These are phyloP conservation scores for Samia ricini DNA, from an alignment of 1,140 invertebrate species.

Conservation along the genomic window DNA sequence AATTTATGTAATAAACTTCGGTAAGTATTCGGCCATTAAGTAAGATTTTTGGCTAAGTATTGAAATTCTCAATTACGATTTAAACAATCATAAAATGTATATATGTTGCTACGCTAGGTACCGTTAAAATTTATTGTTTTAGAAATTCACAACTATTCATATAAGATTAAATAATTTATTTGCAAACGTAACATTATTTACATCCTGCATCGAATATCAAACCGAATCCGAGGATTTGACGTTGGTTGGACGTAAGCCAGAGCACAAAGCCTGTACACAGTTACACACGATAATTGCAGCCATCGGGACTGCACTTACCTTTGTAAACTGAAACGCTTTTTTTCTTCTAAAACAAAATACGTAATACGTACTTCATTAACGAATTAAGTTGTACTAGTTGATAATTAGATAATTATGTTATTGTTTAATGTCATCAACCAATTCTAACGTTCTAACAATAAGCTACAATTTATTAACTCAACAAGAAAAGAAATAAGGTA, in stretches of 20 bases:
- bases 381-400: neutral
- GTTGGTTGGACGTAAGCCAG: constrained; percentile 56
- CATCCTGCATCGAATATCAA: constrained; percentile 35
- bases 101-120: too few relatives aligned
- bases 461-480: too few relatives aligned
- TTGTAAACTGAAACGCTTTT: constrained; percentile 5
- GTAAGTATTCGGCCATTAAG: too few relatives aligned
- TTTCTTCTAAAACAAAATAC: constrained; percentile 5
- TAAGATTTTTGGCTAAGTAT: too few relatives aligned
- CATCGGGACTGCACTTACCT: constrained; percentile 7
- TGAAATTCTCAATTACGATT: too few relatives aligned
- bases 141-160: constrained; percentile 4
- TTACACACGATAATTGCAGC: constrained; percentile 17
- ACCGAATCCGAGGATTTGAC: constrained; percentile 32
- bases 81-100: too few relatives aligned
- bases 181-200: neutral
- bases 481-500: too few relatives aligned
- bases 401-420: neutral
- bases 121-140: constrained; percentile 4
- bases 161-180: constrained; percentile 10
- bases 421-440: neutral
- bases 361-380: neutral
- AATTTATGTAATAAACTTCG: too few relatives aligned
- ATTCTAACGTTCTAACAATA: too few relatives aligned
- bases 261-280: constrained; percentile 23